These are phyloP conservation scores for Nymphalis io DNA, from an alignment of 1,140 invertebrate genomes.

Conservation along the genomic window DNA sequence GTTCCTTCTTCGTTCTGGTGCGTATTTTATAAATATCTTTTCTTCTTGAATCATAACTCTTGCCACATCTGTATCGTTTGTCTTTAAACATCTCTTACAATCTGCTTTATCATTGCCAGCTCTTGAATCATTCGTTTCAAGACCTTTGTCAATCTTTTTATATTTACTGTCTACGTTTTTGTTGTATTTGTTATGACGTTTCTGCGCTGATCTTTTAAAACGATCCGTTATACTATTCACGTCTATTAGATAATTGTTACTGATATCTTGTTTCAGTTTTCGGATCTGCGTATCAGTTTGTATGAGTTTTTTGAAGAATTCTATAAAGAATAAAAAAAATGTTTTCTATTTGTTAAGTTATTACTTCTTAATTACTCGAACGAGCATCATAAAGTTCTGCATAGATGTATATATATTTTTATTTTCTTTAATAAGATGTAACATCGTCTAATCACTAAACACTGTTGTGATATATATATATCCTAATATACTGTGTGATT, in stretches of 20 bases:
- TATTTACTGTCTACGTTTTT: not conserved
- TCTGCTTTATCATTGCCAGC: not conserved
- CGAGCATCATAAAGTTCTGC: too few species aligned
- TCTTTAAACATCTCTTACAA: slow-evolving; percentile 28
- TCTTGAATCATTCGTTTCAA: not conserved
- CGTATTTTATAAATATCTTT: slow-evolving; percentile 47
- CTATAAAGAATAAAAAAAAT: slow-evolving; percentile 37
- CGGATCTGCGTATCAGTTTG: slow-evolving; percentile 63
- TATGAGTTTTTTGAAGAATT: slow-evolving; percentile 64
- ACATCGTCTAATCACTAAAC: too few species aligned
- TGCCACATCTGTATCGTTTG: slow-evolving; percentile 8
- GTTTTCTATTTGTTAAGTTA: too few species aligned
- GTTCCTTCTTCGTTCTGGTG: slow-evolving; percentile 41
- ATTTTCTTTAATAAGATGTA: too few species aligned
- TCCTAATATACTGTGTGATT: too few species aligned
- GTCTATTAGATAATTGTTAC: slow-evolving; percentile 27
- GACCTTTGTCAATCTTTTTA: not conserved
- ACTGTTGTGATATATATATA: too few species aligned
- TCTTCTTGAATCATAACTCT: slow-evolving; percentile 54
- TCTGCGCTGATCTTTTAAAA: slow-evolving; percentile 49
- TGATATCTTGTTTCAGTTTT: slow-evolving; percentile 48
- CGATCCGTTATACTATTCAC: slow-evolving; percentile 40
- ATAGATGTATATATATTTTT: too few species aligned
- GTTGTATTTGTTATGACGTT: slow-evolving; percentile 24
- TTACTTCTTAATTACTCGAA: too few species aligned